A percentile compares a stretch with the other conserved stretches of the same genome.
phyloP scores from a whole-genome alignment of 2,888 invertebrate species.

The Nephrotoma flavescens region DNA sequence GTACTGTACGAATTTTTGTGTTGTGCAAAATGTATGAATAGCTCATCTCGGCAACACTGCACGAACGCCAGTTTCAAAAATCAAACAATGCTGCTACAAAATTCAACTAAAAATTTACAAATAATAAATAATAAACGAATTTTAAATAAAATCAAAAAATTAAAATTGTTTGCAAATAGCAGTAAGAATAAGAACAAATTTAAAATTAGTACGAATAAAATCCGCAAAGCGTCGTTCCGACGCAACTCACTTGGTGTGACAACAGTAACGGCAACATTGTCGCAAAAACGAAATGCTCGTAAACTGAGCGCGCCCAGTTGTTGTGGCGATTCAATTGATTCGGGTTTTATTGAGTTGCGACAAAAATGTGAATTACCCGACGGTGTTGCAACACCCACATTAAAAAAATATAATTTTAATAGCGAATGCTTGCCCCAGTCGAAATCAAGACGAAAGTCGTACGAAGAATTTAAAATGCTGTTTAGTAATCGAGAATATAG shows the following conservation, averaged over 20 bases:
- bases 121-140: neutral
- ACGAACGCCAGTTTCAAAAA: conserved; percentile 9
- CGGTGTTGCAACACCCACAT: neutral
- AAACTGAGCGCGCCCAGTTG: conserved; percentile 33
- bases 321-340: conserved; percentile 33
- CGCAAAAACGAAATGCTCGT: conserved; percentile 18
- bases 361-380: conserved; percentile 8
- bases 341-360: conserved; percentile 33
- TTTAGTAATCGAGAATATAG: conserved; percentile 16
- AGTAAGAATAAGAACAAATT: neutral
- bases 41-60: neutral
- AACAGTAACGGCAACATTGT: neutral
- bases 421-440: conserved; percentile 32
- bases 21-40: conserved; percentile 33
- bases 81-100: conserved; percentile 7
- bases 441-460: conserved; percentile 31
- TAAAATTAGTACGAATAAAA: neutral
- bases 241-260: neutral
- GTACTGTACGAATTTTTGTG: conserved; percentile 31
- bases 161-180: neutral
- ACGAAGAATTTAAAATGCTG: conserved; percentile 32
- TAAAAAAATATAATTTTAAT: neutral
- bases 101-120: conserved; percentile 10
- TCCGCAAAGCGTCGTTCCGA: neutral
- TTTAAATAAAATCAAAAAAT: neutral